Evolutionary conservation across 2,113 vertebrate genomes (phyloP).

Genomic region (Plotosus lineatus): DNA sequence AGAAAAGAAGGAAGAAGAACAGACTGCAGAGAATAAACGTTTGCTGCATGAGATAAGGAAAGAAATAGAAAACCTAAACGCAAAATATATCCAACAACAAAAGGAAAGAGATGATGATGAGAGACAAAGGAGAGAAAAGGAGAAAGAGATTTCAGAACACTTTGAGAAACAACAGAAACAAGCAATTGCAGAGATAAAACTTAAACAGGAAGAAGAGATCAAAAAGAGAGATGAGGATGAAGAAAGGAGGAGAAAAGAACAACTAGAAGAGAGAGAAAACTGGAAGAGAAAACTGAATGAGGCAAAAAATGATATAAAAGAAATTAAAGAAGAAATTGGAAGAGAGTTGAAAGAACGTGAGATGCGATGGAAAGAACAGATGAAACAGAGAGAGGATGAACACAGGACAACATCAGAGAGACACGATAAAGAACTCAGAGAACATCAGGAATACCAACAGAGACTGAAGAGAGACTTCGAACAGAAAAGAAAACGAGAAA

Average conservation of each 20-base stretch:
- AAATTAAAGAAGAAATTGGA: background rate
- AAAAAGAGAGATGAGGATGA: background rate
- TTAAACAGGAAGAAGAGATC: constrained; percentile 10
- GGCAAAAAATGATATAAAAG: background rate
- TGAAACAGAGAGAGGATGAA: background rate
- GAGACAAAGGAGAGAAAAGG: background rate
- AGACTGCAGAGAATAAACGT: background rate
- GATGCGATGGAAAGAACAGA: background rate
- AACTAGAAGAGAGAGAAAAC: constrained; percentile 10
- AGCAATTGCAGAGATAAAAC: background rate
- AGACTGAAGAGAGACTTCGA: background rate
- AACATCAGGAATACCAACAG: background rate
- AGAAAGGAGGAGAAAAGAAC: background rate
- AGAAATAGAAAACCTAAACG: background rate
- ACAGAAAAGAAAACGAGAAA: constrained; percentile 2
- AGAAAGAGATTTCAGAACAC: background rate
- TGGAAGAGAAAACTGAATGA: constrained; percentile 1
- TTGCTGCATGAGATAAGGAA: background rate
- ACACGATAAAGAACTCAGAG: background rate
- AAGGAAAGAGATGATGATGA: constrained; percentile 6
- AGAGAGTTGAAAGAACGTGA: background rate
- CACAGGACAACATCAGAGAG: background rate
- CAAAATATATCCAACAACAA: background rate
- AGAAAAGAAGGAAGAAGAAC: background rate
- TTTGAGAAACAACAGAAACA: background rate